Evolutionary conservation across 2,888 invertebrate species (phyloP), one percentile per base, ranked within the genome.

Genomic region (Osmoderma eremita): DNA sequence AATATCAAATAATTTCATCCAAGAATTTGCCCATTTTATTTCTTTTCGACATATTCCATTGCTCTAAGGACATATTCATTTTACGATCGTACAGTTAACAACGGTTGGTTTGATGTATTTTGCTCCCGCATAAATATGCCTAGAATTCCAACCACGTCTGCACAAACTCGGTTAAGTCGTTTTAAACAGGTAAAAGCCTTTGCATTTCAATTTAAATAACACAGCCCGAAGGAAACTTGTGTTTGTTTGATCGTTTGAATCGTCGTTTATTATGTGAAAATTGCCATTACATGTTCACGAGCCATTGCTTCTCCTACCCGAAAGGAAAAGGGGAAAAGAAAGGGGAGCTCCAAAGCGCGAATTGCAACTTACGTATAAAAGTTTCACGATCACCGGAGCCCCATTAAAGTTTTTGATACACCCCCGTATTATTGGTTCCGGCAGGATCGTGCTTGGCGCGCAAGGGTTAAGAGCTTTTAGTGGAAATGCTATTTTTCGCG

Each of bases 341-440:
- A 45, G 18, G 17, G 45, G 18, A 24, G 10, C 20, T 48, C 12
- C 20, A 17, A 20, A 36, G 30, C 17, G 15, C 45, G 58, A 61
- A 45, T 61, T 61, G 58, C 45, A 45, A 45, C 58, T 61, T 61
- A 48, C 58, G 45, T 61, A 61, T 30, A 48, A 48, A 61, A 61
- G 48, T 61, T 61, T 61, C 42, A 2, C 58, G 45, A 61, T 61
- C 58, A 45, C 45, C 45, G 30, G 45, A 42, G 48, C 12, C 30
- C 58, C 45, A 61, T 61, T 61, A 61, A 48, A 61, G 48, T 61
- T 61, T 61, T 61, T 61, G 58, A 61, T 61, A 61, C 58, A 61
- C 58, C 48, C 45, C 45, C 45, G 45, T 61, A 48, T 61, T 61
- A 61, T 61, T 61, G 45, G 58, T 61, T 61, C 45, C 58, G 58